Evolutionary conservation across 2,888 invertebrate genomes (phyloP).

Genomic region (Perizoma flavofasciatum): DNA sequence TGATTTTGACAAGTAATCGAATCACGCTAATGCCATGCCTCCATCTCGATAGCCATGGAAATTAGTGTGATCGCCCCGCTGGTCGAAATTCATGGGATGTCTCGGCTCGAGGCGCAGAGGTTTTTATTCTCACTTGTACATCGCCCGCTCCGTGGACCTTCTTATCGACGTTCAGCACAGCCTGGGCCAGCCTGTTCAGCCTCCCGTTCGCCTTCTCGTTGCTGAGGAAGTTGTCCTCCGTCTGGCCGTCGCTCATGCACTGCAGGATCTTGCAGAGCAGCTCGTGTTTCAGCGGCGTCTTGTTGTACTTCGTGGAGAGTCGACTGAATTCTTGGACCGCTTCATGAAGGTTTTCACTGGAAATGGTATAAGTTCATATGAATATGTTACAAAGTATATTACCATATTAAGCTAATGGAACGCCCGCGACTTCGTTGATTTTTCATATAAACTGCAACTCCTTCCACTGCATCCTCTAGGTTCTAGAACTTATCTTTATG

Average conservation of each 20-base stretch:
- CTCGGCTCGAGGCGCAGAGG: too few species aligned
- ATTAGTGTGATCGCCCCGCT: too few species aligned
- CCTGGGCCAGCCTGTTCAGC: constrained; percentile 59
- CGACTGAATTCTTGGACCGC: constrained; percentile 83
- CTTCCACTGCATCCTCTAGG: too few species aligned
- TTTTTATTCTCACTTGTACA: constrained; percentile 57
- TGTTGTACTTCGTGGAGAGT: constrained; percentile 78
- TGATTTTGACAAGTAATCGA: too few species aligned
- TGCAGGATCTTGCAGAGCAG: constrained; percentile 71
- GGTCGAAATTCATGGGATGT: too few species aligned
- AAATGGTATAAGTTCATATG: constrained; percentile 2
- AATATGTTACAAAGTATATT: too few species aligned
- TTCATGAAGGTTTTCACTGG: constrained; percentile 71
- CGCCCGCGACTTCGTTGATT: too few species aligned
- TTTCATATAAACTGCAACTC: too few species aligned
- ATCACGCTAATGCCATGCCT: too few species aligned
- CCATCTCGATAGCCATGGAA: too few species aligned
- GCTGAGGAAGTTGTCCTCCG: constrained; percentile 61
- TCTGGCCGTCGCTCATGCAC: constrained; percentile 60
- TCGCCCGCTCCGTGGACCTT: constrained; percentile 68
- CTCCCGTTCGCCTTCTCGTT: constrained; percentile 57
- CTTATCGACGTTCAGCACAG: constrained; percentile 59
- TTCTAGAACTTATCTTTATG: too few species aligned
- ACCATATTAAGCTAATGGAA: too few species aligned
- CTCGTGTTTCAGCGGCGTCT: constrained; percentile 87